A percentile compares a stretch with the other conserved stretches of the same genome.
These are phyloP conservation scores for Periophthalmus modestus DNA, from an alignment of 2,113 vertebrate species.

Conservation along the genomic window DNA sequence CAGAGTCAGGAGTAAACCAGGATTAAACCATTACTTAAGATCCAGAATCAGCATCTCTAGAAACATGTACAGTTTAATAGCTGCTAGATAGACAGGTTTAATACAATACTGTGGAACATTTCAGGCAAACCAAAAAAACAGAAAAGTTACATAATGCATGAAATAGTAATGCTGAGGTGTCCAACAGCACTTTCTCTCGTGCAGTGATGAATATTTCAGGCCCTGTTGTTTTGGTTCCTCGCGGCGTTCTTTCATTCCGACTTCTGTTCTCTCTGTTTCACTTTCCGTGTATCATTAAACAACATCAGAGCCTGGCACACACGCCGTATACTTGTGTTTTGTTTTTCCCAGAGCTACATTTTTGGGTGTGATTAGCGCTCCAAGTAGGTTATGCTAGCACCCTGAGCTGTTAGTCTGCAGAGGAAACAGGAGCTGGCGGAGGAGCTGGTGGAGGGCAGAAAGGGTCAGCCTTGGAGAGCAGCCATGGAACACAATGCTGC, in stretches of 20 bases:
- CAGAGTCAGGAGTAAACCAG: no score
- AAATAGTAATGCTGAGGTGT: no score
- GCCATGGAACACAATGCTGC: not conserved
- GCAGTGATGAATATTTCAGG: not conserved
- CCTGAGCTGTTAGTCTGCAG: not conserved
- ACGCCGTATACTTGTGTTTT: conserved; percentile 16
- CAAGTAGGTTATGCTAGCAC: conserved; percentile 2
- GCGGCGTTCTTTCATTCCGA: conserved; percentile 54
- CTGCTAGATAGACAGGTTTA: no score
- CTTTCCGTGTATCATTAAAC: conserved; percentile 38
- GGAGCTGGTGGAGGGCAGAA: not conserved
- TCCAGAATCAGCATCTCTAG: no score
- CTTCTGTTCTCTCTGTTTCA: conserved; percentile 44
- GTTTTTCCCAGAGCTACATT: conserved; percentile 13
- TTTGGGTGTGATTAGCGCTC: conserved; percentile 5
- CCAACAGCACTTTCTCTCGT: not conserved
- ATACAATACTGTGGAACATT: no score
- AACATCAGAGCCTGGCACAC: conserved; percentile 37
- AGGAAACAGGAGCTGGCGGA: not conserved
- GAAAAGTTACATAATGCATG: no score
- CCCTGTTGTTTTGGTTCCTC: conserved; percentile 56
- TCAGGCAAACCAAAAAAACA: no score
- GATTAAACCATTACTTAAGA: no score
- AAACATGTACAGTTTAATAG: no score
- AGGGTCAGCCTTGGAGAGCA: not conserved